A percentile compares a stretch with the other conserved stretches of the same genome.
Conservation (phyloP, 2,113 vertebrate genomes). For the Lophochroa leadbeateri region DNA sequence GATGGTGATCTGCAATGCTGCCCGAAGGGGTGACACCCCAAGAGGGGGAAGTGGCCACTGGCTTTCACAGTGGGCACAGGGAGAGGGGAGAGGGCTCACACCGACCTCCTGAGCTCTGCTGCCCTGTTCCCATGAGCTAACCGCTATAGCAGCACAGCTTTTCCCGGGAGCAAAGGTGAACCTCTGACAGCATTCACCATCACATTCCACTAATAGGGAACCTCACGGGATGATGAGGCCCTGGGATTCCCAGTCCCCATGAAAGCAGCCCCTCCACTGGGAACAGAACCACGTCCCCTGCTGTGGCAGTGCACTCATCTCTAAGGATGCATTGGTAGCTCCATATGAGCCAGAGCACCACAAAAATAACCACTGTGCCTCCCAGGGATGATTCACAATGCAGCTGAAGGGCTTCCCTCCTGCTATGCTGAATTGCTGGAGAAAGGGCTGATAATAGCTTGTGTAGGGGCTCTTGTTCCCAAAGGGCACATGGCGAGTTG, state of each 20-base stretch:
- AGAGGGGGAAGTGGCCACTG: fast-evolving
- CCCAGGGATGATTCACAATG: conserved; percentile 17
- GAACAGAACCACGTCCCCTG: fast-evolving
- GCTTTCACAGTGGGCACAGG: neutral
- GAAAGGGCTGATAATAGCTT: neutral
- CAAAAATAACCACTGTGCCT: conserved; percentile 40
- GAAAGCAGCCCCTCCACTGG: neutral
- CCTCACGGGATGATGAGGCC: neutral
- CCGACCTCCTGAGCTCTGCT: neutral
- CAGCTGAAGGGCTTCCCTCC: conserved; percentile 53
- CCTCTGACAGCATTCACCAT: neutral
- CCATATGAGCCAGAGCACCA: neutral
- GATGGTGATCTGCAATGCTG: neutral
- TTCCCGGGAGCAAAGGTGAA: neutral
- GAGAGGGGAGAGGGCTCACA: fast-evolving
- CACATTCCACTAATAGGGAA: fast-evolving
- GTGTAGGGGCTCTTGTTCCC: neutral
- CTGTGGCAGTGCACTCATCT: neutral
- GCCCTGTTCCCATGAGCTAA: neutral
- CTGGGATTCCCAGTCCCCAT: fast-evolving
- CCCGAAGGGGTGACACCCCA: fast-evolving
- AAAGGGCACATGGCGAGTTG: neutral
- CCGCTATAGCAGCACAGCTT: neutral
- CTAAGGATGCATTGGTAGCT: neutral
- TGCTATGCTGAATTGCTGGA: neutral